Evolutionary conservation across 2,797 vertebrate species (phyloP).

Genomic region (Leucoraja ocellata): DNA sequence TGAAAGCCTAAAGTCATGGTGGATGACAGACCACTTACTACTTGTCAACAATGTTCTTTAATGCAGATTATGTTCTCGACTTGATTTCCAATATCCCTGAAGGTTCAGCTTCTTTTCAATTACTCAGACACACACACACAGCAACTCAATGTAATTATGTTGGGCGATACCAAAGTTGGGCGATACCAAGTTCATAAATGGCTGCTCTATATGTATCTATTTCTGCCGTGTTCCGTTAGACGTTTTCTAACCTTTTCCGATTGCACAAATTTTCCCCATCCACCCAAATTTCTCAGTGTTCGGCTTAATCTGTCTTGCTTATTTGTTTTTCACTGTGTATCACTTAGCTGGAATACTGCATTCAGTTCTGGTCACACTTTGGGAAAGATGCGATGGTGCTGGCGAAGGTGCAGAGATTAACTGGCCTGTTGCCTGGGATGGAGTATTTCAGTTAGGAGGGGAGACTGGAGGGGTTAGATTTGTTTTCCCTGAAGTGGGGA

Average conservation of each 20-base stretch:
- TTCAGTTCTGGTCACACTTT: no score
- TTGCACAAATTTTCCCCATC: not conserved
- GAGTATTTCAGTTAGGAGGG: no score
- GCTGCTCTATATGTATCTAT: not conserved
- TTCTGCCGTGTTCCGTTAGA: not conserved
- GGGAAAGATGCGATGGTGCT: no score
- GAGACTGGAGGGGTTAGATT: no score
- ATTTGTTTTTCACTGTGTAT: not conserved
- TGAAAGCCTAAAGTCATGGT: not conserved
- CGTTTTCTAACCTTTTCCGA: not conserved
- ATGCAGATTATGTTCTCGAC: not conserved
- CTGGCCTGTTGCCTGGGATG: no score
- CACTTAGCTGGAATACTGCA: no score
- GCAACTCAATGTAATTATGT: not conserved
- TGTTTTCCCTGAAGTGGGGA: no score
- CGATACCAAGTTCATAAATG: not conserved
- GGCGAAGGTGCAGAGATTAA: no score
- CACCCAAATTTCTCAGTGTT: not conserved
- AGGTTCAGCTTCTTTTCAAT: not conserved
- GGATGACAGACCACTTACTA: not conserved
- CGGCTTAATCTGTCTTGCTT: not conserved
- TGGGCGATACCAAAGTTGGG: not conserved
- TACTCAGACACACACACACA: not conserved
- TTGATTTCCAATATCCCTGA: not conserved
- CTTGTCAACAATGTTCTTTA: not conserved